These are phyloP conservation scores for Herpetotheres cachinnans DNA, from an alignment of 2,113 vertebrate species.

Conservation along the genomic window DNA sequence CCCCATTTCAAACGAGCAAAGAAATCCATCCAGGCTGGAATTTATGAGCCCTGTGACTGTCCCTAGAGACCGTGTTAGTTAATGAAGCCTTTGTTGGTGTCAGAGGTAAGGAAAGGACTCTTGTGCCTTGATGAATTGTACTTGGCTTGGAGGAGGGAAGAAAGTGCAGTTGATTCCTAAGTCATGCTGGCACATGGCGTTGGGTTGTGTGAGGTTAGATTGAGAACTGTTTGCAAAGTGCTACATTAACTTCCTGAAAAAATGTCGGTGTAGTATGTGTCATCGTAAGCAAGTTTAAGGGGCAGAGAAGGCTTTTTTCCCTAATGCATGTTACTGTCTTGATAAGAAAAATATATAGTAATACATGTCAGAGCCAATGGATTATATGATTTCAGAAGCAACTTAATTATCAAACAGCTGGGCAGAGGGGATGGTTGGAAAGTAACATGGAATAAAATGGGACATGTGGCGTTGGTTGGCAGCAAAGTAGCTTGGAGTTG, in stretches of 20 bases:
- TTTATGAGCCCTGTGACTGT: slow-evolving; percentile 9
- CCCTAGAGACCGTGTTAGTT: neutral
- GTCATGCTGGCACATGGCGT: neutral
- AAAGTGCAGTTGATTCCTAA: neutral
- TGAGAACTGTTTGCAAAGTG: neutral
- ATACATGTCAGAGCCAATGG: neutral
- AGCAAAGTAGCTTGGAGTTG: neutral
- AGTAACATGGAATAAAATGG: neutral
- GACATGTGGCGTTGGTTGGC: neutral
- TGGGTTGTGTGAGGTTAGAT: neutral
- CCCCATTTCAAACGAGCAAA: neutral
- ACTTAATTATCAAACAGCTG: slow-evolving; percentile 27
- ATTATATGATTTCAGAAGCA: slow-evolving; percentile 9
- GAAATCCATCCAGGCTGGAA: slow-evolving; percentile 12
- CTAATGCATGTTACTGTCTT: neutral
- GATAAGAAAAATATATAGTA: neutral
- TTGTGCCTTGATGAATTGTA: neutral
- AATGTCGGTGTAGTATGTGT: rapidly evolving
- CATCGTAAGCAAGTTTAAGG: neutral
- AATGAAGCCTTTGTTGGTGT: slow-evolving; percentile 13
- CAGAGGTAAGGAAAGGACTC: neutral
- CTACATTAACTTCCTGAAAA: neutral
- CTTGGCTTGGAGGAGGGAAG: neutral
- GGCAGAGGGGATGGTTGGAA: neutral
- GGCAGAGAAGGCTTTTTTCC: neutral